Evolutionary conservation across 2,113 vertebrate genomes (phyloP).

Genomic region (Cinclus mexicanus): DNA sequence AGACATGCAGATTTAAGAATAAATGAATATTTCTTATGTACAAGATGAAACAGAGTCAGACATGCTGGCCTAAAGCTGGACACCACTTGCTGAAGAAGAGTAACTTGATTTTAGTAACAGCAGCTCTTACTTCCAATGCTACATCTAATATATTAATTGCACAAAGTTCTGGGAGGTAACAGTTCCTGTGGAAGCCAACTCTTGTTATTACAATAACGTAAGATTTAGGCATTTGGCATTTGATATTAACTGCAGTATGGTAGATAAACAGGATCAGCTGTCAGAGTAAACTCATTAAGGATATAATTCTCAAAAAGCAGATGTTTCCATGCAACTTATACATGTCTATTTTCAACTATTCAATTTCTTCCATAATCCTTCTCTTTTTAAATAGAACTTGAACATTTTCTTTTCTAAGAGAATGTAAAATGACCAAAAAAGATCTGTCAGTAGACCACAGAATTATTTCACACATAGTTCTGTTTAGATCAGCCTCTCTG

Average conservation of each 20-base stretch:
- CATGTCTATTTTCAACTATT: background rate
- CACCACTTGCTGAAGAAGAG: background rate
- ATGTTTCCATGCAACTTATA: background rate
- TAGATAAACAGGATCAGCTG: background rate
- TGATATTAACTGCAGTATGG: background rate
- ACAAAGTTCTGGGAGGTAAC: background rate
- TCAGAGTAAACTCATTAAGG: background rate
- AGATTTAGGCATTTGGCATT: background rate
- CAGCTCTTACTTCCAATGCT: background rate
- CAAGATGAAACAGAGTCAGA: background rate
- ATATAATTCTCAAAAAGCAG: background rate
- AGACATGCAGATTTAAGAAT: background rate
- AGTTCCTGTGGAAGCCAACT: background rate
- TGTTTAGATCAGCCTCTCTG: background rate
- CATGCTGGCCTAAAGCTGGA: background rate
- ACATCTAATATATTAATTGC: background rate
- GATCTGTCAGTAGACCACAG: background rate
- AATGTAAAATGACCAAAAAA: background rate
- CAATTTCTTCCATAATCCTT: background rate
- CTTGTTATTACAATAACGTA: background rate
- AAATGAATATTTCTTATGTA: background rate
- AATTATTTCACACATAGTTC: background rate
- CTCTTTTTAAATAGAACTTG: background rate
- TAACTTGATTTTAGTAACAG: background rate
- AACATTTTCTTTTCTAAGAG: background rate